Conservation (phyloP, 2,113 vertebrate genomes). For the crab-eating macaque (Macaca fascicularis) region T2T-MFA8v1.1 NC_088384.1:93632501-93633000, state of each 20-base stretch:
- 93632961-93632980: not conserved
- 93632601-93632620: no score
- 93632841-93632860: conserved; percentile 46
- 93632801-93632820: conserved; percentile 50
- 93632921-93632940: not conserved
- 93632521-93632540: not conserved
- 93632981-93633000: not conserved
- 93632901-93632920: not conserved
- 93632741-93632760: not conserved
- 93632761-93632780: conserved; percentile 45
- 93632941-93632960: not conserved
- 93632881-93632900: not conserved
- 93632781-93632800: conserved; percentile 35
- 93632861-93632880: not conserved
- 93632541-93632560: not conserved
- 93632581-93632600: not conserved
- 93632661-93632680: not conserved
- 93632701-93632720: conserved; percentile 48
- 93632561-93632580: not conserved
- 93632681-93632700: conserved; percentile 57
- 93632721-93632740: not conserved
- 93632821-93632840: conserved; percentile 51
- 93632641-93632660: conserved; percentile 7
- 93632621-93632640: conserved; percentile 35
- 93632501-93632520: not conserved